Percentiles rank a stretch among this genome's conserved stretches.
Conservation (phyloP, 2,113 vertebrate species). For the Scortum barcoo region DNA sequence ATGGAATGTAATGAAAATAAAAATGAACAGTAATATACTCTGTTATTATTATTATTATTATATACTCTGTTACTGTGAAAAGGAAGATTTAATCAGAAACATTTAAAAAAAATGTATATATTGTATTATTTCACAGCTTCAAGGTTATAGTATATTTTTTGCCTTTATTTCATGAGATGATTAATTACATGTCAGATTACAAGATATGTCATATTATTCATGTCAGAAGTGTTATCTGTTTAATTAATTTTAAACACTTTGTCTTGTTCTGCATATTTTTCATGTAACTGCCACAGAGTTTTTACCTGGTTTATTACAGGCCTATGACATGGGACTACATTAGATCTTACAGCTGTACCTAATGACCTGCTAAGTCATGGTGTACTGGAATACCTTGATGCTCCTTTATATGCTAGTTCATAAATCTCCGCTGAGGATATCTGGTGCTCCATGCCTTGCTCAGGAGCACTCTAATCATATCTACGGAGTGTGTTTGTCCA, state of each 20-base stretch:
- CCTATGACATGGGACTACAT: not conserved
- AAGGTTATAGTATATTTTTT: not conserved
- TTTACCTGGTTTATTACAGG: too few species aligned
- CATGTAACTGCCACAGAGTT: not conserved
- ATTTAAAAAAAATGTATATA: not conserved
- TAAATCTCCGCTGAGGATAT: not conserved
- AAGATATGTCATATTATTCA: too few species aligned
- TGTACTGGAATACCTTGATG: not conserved
- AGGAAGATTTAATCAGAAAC: too few species aligned
- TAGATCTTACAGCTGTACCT: not conserved
- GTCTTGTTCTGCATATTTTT: not conserved
- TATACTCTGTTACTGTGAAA: not conserved
- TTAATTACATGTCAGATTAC: too few species aligned
- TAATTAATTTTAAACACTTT: not conserved
- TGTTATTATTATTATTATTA: too few species aligned
- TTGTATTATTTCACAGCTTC: not conserved
- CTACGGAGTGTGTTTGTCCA: not conserved
- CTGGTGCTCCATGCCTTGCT: not conserved
- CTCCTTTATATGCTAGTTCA: not conserved
- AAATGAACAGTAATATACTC: not conserved
- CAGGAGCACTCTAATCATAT: not conserved
- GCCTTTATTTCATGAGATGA: not conserved
- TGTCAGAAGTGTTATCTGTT: not conserved
- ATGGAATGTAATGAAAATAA: not conserved
- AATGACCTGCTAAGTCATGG: not conserved